A percentile compares a stretch with the other conserved stretches of the same genome.
phyloP scores from a whole-genome alignment of 1,140 invertebrate genomes.

The Araneus ventricosus region DNA sequence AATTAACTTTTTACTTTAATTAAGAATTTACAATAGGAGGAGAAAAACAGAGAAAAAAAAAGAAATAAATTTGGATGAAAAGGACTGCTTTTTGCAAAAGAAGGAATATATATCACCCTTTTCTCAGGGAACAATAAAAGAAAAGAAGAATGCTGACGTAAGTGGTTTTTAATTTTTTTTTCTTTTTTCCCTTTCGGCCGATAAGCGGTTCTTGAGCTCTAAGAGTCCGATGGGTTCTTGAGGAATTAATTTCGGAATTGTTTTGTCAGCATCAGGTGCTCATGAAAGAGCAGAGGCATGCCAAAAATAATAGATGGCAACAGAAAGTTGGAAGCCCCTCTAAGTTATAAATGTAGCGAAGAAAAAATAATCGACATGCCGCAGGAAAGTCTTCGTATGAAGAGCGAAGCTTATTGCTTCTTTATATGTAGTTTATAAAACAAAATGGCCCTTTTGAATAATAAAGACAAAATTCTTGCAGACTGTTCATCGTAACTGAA shows the following conservation, averaged over 20 bases:
- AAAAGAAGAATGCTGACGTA: constrained; percentile 10
- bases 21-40: background rate
- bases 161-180: background rate
- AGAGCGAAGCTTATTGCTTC: too few species aligned
- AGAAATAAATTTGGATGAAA: background rate
- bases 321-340: too few species aligned
- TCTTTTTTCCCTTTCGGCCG: background rate
- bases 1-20: too few species aligned
- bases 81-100: background rate
- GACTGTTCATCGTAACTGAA: too few species aligned
- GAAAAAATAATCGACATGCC: too few species aligned
- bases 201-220: background rate
- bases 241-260: constrained; percentile 26
- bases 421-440: too few species aligned
- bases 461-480: too few species aligned
- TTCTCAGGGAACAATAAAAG: background rate
- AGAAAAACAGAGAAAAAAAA: background rate
- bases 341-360: too few species aligned
- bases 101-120: background rate
- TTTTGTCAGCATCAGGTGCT: constrained; percentile 13
- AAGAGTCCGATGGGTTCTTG: background rate
- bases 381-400: too few species aligned
- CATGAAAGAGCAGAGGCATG: background rate
- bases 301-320: background rate
- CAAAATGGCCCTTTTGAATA: too few species aligned